Evolutionary conservation across 2,113 vertebrate species (phyloP).

Genomic region (Fukomys damarensis): DNA sequence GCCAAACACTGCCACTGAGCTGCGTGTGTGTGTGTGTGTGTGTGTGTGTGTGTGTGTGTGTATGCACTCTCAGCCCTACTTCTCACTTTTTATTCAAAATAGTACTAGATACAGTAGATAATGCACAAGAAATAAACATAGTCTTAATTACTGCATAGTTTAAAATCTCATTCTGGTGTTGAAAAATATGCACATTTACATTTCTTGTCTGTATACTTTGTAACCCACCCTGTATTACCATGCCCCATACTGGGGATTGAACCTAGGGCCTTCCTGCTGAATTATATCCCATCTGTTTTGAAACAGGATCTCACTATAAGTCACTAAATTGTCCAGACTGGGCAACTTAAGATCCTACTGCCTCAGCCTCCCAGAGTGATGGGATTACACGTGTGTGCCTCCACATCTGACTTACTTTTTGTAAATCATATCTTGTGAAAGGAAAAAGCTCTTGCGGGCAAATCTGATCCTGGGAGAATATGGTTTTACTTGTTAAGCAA

Average conservation of each 20-base stretch:
- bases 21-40: too few species aligned
- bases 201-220: background rate
- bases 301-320: background rate
- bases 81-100: background rate
- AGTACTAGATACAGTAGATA: background rate
- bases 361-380: background rate
- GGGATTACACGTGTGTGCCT: background rate
- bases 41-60: too few species aligned
- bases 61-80: background rate
- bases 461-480: constrained; percentile 1
- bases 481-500: constrained; percentile 19
- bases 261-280: background rate
- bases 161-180: background rate
- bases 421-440: background rate
- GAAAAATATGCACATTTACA: background rate
- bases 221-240: background rate
- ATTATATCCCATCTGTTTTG: background rate
- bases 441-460: background rate
- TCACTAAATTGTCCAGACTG: background rate
- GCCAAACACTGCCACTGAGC: background rate
- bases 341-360: background rate
- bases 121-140: background rate
- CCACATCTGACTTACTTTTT: background rate
- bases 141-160: background rate
- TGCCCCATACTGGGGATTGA: background rate